Evolutionary conservation across 2,113 vertebrate genomes (phyloP).

Genomic region (Otolemur garnettii): DNA sequence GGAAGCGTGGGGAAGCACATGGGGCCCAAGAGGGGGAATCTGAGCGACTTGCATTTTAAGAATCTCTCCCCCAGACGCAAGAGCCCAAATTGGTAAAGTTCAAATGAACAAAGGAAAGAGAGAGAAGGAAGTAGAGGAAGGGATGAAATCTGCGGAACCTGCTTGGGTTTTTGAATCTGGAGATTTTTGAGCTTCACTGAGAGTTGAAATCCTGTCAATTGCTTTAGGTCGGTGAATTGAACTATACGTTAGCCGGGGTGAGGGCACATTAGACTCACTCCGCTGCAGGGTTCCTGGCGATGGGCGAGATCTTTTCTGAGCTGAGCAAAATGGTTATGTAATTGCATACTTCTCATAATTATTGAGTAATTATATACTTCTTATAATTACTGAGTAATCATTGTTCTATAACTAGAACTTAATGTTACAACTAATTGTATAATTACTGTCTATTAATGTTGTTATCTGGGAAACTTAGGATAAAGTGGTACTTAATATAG

Average conservation of each 20-base stretch:
- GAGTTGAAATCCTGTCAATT: neutral
- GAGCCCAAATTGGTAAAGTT: neutral
- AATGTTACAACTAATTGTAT: constrained; percentile 92
- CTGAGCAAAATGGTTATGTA: constrained; percentile 89
- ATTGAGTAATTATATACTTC: constrained; percentile 92
- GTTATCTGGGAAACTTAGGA: constrained; percentile 88
- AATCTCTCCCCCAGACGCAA: constrained; percentile 23
- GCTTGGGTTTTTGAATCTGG: neutral
- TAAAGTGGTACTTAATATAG: constrained; percentile 83
- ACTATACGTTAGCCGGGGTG: neutral
- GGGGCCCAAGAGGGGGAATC: neutral
- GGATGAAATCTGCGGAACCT: neutral
- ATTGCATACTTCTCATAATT: constrained; percentile 92
- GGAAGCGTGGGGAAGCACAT: constrained; percentile 70
- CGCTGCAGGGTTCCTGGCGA: constrained; percentile 80
- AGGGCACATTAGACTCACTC: constrained; percentile 22
- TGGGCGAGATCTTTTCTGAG: constrained; percentile 84
- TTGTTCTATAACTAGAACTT: constrained; percentile 91
- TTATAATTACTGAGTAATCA: constrained; percentile 92
- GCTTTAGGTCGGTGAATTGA: constrained; percentile 57
- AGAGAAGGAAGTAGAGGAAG: too few species aligned
- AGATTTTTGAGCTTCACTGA: neutral
- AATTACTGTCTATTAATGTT: constrained; percentile 91
- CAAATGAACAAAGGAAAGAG: neutral
- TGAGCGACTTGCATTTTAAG: constrained; percentile 72